These are phyloP conservation scores for Mobula birostris DNA, from an alignment of 2,113 vertebrate species.

Conservation along the genomic window DNA sequence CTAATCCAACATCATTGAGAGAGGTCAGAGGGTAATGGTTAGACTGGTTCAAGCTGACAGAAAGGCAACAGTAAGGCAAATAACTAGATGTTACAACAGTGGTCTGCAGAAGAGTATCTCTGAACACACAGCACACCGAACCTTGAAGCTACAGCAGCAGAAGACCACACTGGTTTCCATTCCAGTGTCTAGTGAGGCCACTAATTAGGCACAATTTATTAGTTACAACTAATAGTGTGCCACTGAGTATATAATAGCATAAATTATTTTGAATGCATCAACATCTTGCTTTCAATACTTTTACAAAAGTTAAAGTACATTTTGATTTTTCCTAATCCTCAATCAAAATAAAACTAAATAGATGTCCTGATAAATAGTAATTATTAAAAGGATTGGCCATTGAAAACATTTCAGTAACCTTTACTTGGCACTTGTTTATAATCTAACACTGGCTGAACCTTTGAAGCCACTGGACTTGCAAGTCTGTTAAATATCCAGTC, in stretches of 20 bases:
- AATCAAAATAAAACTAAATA: neutral
- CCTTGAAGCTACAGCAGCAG: no score
- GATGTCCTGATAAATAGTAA: neutral
- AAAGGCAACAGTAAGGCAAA: no score
- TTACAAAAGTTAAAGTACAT: neutral
- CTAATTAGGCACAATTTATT: no score
- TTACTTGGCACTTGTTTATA: neutral
- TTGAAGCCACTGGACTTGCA: neutral
- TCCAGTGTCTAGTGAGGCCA: no score
- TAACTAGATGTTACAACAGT: no score
- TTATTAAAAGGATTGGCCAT: neutral
- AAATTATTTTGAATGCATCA: neutral
- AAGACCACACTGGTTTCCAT: no score
- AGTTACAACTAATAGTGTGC: no score
- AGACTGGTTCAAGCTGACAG: no score
- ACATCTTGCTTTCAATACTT: neutral
- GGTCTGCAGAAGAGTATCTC: no score
- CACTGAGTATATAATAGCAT: neutral
- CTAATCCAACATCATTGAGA: no score
- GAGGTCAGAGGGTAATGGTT: no score
- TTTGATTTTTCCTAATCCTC: neutral
- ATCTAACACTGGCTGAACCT: neutral
- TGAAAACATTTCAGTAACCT: neutral
- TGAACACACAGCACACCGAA: no score
- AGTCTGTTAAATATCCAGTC: neutral